Evolutionary conservation across 2,888 invertebrate species (phyloP).

Genomic region (Stegana nigrithorax): DNA sequence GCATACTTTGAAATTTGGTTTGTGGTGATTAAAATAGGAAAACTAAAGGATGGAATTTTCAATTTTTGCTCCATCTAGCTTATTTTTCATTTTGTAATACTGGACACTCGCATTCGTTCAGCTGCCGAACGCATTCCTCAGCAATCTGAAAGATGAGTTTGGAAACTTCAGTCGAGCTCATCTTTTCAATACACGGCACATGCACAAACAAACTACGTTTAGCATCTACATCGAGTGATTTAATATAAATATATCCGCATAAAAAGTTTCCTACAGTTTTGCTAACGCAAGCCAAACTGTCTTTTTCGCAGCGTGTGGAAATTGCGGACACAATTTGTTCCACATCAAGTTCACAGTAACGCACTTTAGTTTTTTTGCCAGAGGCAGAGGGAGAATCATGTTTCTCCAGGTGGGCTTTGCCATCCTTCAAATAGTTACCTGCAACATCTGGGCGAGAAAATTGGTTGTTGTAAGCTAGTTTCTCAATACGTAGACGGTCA

Average conservation of each 20-base stretch:
- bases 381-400: too few relatives aligned
- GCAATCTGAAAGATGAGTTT: conserved; percentile 67
- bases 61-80: not conserved
- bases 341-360: conserved; percentile 60
- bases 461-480: conserved; percentile 64
- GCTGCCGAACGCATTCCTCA: conserved; percentile 62
- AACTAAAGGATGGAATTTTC: not conserved
- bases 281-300: not conserved
- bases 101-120: conserved; percentile 33
- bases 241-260: conserved; percentile 83
- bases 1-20: not conserved
- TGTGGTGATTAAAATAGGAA: not conserved
- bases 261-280: conserved; percentile 73
- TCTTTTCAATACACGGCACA: conserved; percentile 77
- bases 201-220: conserved; percentile 79
- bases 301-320: conserved; percentile 23
- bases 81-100: not conserved
- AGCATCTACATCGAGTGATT: conserved; percentile 75
- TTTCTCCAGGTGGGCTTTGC: conserved; percentile 44
- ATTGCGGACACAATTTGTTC: conserved; percentile 68
- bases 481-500: conserved; percentile 62
- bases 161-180: conserved; percentile 73
- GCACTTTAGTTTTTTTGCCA: too few relatives aligned
- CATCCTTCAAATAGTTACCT: conserved; percentile 48
- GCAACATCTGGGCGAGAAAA: conserved; percentile 63